A percentile compares a stretch with the other conserved stretches of the same genome.
phyloP scores from a whole-genome alignment of 37 sponge, comb jelly and placozoan species.

The Beroe forskalii region DNA sequence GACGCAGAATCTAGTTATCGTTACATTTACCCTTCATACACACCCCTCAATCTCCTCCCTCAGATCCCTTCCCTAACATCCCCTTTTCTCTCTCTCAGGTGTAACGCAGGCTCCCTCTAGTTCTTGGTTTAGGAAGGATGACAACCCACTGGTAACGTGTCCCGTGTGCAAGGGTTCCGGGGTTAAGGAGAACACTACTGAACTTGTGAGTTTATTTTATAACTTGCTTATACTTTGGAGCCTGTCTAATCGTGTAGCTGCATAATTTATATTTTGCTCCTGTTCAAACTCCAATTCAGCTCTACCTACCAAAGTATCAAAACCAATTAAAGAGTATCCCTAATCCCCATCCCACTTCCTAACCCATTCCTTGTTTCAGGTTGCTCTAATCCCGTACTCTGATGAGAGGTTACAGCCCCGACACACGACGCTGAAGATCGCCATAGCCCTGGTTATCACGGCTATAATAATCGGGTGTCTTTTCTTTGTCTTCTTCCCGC shows the following conservation, averaged over 20 bases:
- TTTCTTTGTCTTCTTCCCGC: constrained; percentile 59
- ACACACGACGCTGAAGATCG: neutral
- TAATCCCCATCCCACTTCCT: no score
- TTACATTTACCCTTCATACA: no score
- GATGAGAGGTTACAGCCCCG: constrained; percentile 31
- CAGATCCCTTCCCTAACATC: no score
- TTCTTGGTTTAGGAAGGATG: constrained; percentile 38
- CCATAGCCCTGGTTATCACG: constrained; percentile 16
- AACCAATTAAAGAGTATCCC: no score
- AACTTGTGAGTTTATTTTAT: constrained; percentile 27
- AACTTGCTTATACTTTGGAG: no score
- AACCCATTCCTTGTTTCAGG: no score
- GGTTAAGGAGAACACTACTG: constrained; percentile 3
- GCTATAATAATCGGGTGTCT: constrained; percentile 56
- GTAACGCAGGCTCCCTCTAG: neutral
- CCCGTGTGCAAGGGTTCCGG: neutral
- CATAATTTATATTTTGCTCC: no score
- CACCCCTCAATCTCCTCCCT: no score
- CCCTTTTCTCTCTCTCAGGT: no score
- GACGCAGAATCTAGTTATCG: no score
- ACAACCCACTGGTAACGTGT: constrained; percentile 34
- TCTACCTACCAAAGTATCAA: neutral
- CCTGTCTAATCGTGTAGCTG: no score
- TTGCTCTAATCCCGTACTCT: constrained; percentile 40
- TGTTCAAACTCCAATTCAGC: no score